Evolutionary conservation across 1,140 invertebrate species (phyloP), one percentile per base, ranked within the genome.

Genomic region (Caerostris extrusa): DNA sequence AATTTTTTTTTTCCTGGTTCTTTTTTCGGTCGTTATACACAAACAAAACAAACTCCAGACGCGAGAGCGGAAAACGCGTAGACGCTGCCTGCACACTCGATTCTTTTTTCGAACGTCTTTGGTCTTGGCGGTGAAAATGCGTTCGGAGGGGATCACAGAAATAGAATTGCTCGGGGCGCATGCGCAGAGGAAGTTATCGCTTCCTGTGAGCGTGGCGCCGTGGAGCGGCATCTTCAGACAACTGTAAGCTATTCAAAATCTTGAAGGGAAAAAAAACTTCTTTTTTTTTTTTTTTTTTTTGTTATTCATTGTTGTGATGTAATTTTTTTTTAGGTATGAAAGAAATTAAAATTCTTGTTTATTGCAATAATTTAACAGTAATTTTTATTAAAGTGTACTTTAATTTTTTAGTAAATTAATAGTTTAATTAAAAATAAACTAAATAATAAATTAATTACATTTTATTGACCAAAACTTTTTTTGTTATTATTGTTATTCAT

Each of bases 181-280:
- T 91, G 89, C 89, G 89, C 71, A 82, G n/a, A 82, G 71, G 89
- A 91, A 91, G 34, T 53, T 34, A 8, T 17, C 89, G 69, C 12
- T 81, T 91, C 71, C 89, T 81, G 69, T 88, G 86, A 58, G 67
- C 69, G 89, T 91, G 89, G 89, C 89, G 89, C 89, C 89, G 57
- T 91, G 17, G 34, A 57, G 71, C 89, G 89, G 89, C 12, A 60
- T 81, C 89, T 91, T 91, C 14, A 82, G 67, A 82, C 89, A 91
- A 91, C 89, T 71, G 17, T 50, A 19, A 19, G 58, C 17, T 77
- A 77, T 77, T 50, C 34, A 77, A 53, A 77, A 77, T 50, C 69
- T 34, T 34, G 12, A 4, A 34, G 7, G 8, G 10, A 50, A 34
- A 34, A 34, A 34, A 34, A 34, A n/a, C n/a, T n/a, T n/a, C n/a